Evolutionary conservation across 1,140 invertebrate genomes (phyloP).

Genomic region (Diachasma alloeum): DNA sequence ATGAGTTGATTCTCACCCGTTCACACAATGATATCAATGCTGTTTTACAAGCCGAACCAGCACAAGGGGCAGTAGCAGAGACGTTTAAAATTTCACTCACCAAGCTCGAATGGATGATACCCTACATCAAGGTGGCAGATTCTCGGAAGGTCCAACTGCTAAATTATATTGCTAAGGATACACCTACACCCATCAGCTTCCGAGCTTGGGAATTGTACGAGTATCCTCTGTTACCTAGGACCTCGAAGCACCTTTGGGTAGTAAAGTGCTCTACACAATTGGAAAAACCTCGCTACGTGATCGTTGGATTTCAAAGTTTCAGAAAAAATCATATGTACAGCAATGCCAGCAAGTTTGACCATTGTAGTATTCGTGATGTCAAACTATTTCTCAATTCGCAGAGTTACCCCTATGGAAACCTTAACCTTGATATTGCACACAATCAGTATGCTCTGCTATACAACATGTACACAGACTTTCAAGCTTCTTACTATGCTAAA

Average conservation of each 20-base stretch:
- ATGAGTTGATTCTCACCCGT: no score
- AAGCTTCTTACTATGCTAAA: slow-evolving; percentile 30
- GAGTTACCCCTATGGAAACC: slow-evolving; percentile 44
- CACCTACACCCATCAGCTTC: no score
- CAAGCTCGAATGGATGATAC: no score
- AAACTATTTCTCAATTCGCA: slow-evolving; percentile 47
- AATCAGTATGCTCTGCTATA: slow-evolving; percentile 42
- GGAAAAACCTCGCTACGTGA: slow-evolving; percentile 39
- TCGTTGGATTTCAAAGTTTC: slow-evolving; percentile 33
- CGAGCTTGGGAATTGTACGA: slow-evolving; percentile 56
- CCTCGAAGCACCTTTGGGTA: slow-evolving; percentile 39
- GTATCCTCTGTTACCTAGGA: slow-evolving; percentile 48
- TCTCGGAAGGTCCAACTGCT: no score
- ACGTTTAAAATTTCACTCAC: no score
- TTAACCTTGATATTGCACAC: slow-evolving; percentile 42
- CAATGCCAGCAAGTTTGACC: slow-evolving; percentile 31
- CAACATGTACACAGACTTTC: slow-evolving; percentile 43
- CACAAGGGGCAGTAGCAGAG: no score
- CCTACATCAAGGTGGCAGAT: no score
- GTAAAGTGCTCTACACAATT: slow-evolving; percentile 41
- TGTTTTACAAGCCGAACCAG: no score
- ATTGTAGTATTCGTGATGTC: no score
- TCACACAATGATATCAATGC: no score
- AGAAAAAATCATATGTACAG: slow-evolving; percentile 9
- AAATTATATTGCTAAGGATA: no score